Evolutionary conservation across 2,797 vertebrate genomes (phyloP).

Genomic region (Tolypeutes matacus): DNA sequence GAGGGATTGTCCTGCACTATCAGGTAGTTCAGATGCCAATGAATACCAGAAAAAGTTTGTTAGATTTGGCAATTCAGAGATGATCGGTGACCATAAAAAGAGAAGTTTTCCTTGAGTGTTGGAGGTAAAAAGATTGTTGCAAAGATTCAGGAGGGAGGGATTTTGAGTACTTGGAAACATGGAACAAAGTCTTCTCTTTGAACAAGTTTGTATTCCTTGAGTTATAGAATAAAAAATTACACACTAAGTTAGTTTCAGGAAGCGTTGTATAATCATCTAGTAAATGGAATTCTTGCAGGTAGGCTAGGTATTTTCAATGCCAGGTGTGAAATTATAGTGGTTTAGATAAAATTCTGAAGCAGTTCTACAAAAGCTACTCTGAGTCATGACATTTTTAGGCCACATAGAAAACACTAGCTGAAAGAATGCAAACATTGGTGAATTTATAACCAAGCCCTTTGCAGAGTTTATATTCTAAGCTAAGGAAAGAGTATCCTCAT

Average conservation of each 20-base stretch:
- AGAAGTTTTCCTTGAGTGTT: neutral
- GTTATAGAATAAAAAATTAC: slow-evolving; percentile 50
- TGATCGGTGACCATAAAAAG: slow-evolving; percentile 13
- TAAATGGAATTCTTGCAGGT: slow-evolving; percentile 61
- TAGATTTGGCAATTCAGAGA: neutral
- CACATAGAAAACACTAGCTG: slow-evolving; percentile 61
- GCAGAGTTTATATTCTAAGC: slow-evolving; percentile 75
- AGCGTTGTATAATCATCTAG: slow-evolving; percentile 48
- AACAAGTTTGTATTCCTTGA: slow-evolving; percentile 39
- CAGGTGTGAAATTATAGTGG: slow-evolving; percentile 76
- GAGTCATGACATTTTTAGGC: slow-evolving; percentile 81
- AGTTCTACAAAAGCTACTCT: slow-evolving; percentile 75
- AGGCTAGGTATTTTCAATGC: slow-evolving; percentile 72
- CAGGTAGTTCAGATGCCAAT: neutral
- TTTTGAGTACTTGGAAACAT: neutral
- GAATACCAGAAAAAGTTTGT: neutral
- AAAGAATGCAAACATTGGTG: slow-evolving; percentile 73
- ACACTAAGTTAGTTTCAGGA: slow-evolving; percentile 40
- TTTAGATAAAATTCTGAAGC: slow-evolving; percentile 76
- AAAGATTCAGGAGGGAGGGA: neutral
- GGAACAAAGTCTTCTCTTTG: neutral
- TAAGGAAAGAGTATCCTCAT: slow-evolving; percentile 62
- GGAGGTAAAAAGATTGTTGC: neutral
- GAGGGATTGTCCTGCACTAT: neutral
- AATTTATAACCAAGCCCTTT: slow-evolving; percentile 69